Evolutionary conservation across 1,140 invertebrate species (phyloP), one percentile per base, ranked within the genome.

Genomic region (Euwallacea fornicatus): DNA sequence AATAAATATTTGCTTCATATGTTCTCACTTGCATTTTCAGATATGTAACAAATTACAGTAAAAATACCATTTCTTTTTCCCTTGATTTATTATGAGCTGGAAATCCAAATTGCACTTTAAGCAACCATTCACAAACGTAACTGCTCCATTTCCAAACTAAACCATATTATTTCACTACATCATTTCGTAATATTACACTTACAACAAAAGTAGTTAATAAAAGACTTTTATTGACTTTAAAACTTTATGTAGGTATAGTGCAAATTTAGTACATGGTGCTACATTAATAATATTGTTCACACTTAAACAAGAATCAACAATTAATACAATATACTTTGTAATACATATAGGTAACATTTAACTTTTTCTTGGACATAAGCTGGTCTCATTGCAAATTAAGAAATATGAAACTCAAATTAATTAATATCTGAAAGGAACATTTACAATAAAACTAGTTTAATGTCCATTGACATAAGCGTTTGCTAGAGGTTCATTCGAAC

Each of bases 291-390:
- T 61, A 69, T 62, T 69, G 67, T 55, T 62, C 67, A 70, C 68
- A 70, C 68, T 70, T 70, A 70, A 70, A 70, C 68, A 70, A 64
- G 68, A 70, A 70, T 70, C 61, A 70, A 70, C 68, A 70, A 64
- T 50, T 33, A 70, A 70, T 70, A 70, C 68, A 64, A 61, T 56
- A 56, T 56, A 15, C 16, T 56, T 69, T 62, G 56, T 69, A 69
- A 59, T 62, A 66, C 64, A 66, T 58, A 54, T 70, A 33, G 21
- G 21, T 33, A 70, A 70, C 68, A 70, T 70, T 63, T 70, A 70
- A 70, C 68, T 58, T 64, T 44, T 46, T 46, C 7, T 55, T 50
- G 13, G 13, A 50, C 46, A 11, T 11, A 10, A 50, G 13, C 21
- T 33, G 21, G 21, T 33, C 21, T 33, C 21, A 50, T 13, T 10